These are phyloP conservation scores for Rhamphomyia laevipes DNA, from an alignment of 2,888 invertebrate genomes.

Conservation along the genomic window DNA sequence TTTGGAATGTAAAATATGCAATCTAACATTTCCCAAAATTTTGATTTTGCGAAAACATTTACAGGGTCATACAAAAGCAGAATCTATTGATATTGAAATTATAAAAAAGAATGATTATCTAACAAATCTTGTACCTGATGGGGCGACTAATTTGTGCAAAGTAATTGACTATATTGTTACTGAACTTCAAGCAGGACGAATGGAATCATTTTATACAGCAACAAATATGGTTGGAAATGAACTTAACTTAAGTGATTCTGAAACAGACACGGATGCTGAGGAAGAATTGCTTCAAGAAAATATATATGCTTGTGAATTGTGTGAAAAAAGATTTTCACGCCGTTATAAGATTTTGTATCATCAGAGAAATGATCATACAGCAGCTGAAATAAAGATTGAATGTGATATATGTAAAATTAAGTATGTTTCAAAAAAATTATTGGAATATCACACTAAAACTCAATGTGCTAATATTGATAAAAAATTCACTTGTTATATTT, in stretches of 20 bases:
- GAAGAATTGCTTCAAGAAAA: constrained; percentile 16
- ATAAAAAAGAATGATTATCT: neutral
- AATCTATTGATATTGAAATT: constrained; percentile 14
- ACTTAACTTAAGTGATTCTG: constrained; percentile 20
- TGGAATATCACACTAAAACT: constrained; percentile 42
- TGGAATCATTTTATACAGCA: constrained; percentile 25
- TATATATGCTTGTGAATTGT: constrained; percentile 27
- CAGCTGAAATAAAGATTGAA: constrained; percentile 41
- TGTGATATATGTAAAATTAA: constrained; percentile 44
- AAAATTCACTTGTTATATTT: constrained; percentile 26
- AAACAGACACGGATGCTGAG: constrained; percentile 32
- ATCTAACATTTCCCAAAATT: constrained; percentile 29
- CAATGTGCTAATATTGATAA: constrained; percentile 31
- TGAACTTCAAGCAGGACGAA: no score
- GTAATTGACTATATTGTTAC: no score
- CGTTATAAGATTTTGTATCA: constrained; percentile 29
- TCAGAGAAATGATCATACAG: constrained; percentile 27
- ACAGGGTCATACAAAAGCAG: constrained; percentile 20
- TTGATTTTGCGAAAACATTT: constrained; percentile 28
- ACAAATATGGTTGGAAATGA: constrained; percentile 28
- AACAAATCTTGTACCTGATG: neutral
- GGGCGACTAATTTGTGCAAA: no score
- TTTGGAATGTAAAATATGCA: constrained; percentile 35
- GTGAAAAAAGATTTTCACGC: constrained; percentile 24
- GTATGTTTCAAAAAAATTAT: constrained; percentile 41